Percentiles rank a stretch among this genome's conserved stretches.
phyloP scores from a whole-genome alignment of 2,113 vertebrate genomes.

The Amphilophus citrinellus region DNA sequence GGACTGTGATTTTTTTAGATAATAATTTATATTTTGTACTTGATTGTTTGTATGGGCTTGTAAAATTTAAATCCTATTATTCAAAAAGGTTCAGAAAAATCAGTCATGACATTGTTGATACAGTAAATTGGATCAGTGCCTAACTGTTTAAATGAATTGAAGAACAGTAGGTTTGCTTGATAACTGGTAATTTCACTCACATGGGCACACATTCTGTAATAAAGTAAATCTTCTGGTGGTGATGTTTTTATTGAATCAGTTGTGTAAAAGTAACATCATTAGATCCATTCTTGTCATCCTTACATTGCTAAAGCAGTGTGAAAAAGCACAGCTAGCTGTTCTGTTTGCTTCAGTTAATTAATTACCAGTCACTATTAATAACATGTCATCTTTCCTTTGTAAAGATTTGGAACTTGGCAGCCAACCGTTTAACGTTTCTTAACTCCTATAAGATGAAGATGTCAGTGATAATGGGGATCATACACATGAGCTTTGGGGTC shows the following conservation, averaged over 20 bases:
- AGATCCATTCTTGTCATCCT: background rate
- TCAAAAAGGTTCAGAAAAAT: background rate
- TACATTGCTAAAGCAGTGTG: background rate
- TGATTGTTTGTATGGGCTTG: background rate
- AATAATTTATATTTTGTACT: background rate
- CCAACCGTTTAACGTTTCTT: slow-evolving; percentile 93
- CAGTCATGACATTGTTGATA: background rate
- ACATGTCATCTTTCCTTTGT: slow-evolving; percentile 18
- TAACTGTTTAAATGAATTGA: background rate
- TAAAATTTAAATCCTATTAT: slow-evolving; percentile 2
- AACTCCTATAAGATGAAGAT: slow-evolving; percentile 99
- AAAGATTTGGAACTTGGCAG: slow-evolving; percentile 96
- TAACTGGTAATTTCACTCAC: background rate
- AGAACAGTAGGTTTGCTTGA: background rate
- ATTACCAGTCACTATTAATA: background rate
- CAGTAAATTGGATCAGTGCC: background rate
- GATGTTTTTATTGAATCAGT: background rate
- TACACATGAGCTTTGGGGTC: slow-evolving; percentile 96
- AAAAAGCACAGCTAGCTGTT: background rate
- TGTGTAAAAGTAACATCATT: background rate
- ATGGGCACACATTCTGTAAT: background rate
- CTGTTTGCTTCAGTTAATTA: background rate
- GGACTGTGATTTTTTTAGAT: too few species aligned
- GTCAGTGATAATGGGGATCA: slow-evolving; percentile 94
- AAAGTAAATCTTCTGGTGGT: background rate